Percentiles rank a stretch among this genome's conserved stretches.
Evolutionary conservation across 2,888 invertebrate genomes (phyloP).

Genomic region (Physocephala rufipes): DNA sequence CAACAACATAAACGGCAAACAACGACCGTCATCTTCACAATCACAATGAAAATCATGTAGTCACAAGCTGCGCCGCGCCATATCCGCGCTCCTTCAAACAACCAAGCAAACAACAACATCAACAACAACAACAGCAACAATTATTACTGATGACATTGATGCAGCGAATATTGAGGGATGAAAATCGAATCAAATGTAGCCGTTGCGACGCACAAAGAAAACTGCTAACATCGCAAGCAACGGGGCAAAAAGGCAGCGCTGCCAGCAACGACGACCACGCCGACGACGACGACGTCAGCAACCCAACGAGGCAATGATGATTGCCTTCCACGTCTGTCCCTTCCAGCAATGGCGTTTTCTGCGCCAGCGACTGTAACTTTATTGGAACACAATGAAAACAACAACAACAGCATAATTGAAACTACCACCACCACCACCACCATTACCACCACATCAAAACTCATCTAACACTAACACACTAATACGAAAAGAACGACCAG

Average conservation of each 20-base stretch:
- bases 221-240: no score
- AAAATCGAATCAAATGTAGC: slow-evolving; percentile 28
- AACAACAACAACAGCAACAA: slow-evolving; percentile 33
- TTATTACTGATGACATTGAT: slow-evolving; percentile 19
- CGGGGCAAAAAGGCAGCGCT: no score
- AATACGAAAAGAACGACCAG: not conserved
- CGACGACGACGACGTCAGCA: no score
- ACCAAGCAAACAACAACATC: slow-evolving; percentile 25
- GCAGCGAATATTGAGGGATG: slow-evolving; percentile 32
- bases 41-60: not conserved
- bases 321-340: slow-evolving; percentile 14
- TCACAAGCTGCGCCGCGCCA: no score
- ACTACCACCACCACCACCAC: slow-evolving; percentile 39
- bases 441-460: slow-evolving; percentile 48
- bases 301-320: slow-evolving; percentile 9
- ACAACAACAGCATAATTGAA: slow-evolving; percentile 18
- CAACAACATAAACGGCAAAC: slow-evolving; percentile 38
- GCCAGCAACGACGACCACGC: no score
- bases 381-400: slow-evolving; percentile 1
- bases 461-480: slow-evolving; percentile 31
- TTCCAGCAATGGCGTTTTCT: slow-evolving; percentile 20
- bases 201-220: slow-evolving; percentile 16
- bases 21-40: not conserved
- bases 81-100: no score
- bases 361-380: slow-evolving; percentile 29